Conservation (phyloP, 2,888 invertebrate species). For the Torymus texanus region DNA sequence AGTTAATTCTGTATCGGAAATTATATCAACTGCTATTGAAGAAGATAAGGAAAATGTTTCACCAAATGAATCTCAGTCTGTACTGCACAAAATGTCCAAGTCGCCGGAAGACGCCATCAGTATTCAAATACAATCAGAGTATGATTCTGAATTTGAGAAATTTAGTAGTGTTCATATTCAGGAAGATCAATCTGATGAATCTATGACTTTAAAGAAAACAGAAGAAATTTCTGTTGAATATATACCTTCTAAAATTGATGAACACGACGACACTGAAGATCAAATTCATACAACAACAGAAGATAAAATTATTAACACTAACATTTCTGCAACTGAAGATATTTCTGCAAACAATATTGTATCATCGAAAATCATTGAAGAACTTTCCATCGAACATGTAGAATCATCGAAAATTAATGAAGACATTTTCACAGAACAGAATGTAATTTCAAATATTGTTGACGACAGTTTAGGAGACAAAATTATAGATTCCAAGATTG, state of each 20-base stretch:
- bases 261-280: slow-evolving; percentile 16
- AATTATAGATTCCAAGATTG: no score
- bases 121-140: slow-evolving; percentile 35
- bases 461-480: no score
- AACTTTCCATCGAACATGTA: neutral
- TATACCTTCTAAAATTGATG: slow-evolving; percentile 7
- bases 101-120: slow-evolving; percentile 15
- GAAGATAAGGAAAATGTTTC: slow-evolving; percentile 47
- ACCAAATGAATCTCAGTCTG: slow-evolving; percentile 33
- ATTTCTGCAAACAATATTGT: neutral
- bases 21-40: slow-evolving; percentile 60
- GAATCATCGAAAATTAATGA: neutral
- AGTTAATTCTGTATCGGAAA: slow-evolving; percentile 63
- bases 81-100: slow-evolving; percentile 36
- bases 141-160: slow-evolving; percentile 40
- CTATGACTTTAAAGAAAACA: neutral
- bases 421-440: no score
- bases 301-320: slow-evolving; percentile 11
- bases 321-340: slow-evolving; percentile 17
- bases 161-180: slow-evolving; percentile 16
- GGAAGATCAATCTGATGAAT: slow-evolving; percentile 6
- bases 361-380: slow-evolving; percentile 5
- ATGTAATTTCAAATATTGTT: no score
- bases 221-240: slow-evolving; percentile 1
- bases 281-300: slow-evolving; percentile 20